Evolutionary conservation across 2,113 vertebrate genomes (phyloP).

Genomic region (Cheirogaleus medius): DNA sequence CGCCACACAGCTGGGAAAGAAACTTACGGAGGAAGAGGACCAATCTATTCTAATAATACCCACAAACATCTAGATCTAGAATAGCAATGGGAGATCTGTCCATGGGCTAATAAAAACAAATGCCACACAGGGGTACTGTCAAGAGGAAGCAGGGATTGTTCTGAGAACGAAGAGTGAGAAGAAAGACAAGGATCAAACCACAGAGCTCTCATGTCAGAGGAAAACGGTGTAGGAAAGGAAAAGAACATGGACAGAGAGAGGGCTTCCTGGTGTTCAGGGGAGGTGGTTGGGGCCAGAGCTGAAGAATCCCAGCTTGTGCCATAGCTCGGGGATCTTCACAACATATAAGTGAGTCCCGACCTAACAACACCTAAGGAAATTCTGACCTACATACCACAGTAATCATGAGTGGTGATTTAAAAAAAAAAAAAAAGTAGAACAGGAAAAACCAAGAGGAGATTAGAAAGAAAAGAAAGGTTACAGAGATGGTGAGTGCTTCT

Average conservation of each 20-base stretch:
- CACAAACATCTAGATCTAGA: neutral
- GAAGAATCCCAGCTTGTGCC: neutral
- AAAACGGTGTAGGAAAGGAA: accelerated
- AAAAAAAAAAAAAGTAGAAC: slow-evolving; percentile 52
- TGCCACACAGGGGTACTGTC: too few species aligned
- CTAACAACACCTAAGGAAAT: neutral
- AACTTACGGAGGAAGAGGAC: neutral
- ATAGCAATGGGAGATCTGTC: neutral
- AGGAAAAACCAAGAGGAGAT: slow-evolving; percentile 33
- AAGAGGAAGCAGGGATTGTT: neutral
- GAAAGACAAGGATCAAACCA: neutral
- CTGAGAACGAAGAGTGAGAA: neutral
- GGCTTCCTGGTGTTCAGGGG: accelerated
- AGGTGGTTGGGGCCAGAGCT: too few species aligned
- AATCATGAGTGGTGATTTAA: slow-evolving; percentile 32
- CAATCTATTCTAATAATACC: neutral
- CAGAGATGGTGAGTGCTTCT: neutral
- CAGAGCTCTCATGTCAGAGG: neutral
- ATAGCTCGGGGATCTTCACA: neutral
- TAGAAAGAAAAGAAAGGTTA: slow-evolving; percentile 47
- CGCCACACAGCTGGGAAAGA: neutral
- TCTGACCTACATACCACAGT: slow-evolving; percentile 60
- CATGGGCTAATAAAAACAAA: neutral
- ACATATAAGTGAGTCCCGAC: neutral
- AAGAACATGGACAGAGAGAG: neutral